Evolutionary conservation across 2,888 invertebrate species (phyloP), one percentile per base, ranked within the genome.

Genomic region (Cyrtodaria siliqua): DNA sequence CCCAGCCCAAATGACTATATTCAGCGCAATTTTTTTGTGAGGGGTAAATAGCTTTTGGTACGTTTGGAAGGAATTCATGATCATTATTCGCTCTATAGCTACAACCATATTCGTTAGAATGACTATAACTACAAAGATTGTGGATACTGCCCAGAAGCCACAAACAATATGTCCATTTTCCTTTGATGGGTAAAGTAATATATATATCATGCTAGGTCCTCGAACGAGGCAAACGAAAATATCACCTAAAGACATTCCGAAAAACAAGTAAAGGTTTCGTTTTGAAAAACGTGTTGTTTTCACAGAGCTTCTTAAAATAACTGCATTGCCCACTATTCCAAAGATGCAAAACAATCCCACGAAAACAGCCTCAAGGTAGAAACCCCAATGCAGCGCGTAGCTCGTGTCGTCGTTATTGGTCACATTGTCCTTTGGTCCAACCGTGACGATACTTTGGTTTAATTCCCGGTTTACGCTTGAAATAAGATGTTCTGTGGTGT

Each of bases 181-280:
- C 24, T 23, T 53, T 12, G 50, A 20, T 18, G n/a, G 6, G 27
- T 63, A 62, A 12, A 77, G 60, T 18, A 67, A n/a, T 12, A 64
- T 52, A 24, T 52, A 70, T 12, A 80, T 61, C 8, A 73, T 40
- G 18, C 73, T 20, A 6, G 73, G 70, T 3, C 73, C 60, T 12
- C 73, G 63, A 23, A 77, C 40, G 8, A 56, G 20, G 38, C 76
- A 80, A n/a, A 71, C 42, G 1, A 62, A 38, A 12, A 59, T 40
- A 18, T 80, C 80, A n/a, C 64, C 59, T 2, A 77, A 16, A 16
- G 80, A 73, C 14, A 80, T 33, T 8, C 69, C 63, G 2, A 67
- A 63, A 38, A 77, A 80, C 12, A 80, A n/a, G 12, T 53, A 67
- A 59, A 74, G 70, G n/a, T 76, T 77, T 20, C 73, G 80, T 6